Percentiles rank a stretch among this genome's conserved stretches.
Conservation (phyloP, 2,113 vertebrate species). For the Zapus hudsonius region DNA sequence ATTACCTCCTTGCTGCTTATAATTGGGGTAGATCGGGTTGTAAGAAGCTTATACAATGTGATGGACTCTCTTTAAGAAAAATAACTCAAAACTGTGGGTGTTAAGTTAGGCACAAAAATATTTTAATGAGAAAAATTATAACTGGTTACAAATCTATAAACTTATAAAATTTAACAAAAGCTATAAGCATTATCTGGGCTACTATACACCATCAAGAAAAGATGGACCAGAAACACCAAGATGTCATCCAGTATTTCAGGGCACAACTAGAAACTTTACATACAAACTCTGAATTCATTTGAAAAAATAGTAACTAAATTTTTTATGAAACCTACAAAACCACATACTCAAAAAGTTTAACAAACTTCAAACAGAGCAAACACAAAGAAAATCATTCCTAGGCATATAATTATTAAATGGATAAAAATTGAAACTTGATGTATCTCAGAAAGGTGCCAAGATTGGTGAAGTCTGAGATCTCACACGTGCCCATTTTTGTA, state of each 20-base stretch:
- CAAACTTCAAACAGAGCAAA: constrained; percentile 7
- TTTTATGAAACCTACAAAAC: background rate
- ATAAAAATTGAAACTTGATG: constrained; percentile 29
- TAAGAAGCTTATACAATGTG: background rate
- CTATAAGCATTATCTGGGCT: background rate
- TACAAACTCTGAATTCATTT: background rate
- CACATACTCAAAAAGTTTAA: background rate
- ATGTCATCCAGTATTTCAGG: background rate
- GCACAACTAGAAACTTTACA: background rate
- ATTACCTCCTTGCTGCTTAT: background rate
- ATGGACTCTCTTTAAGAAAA: background rate
- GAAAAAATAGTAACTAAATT: background rate
- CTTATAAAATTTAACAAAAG: background rate
- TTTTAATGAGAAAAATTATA: background rate
- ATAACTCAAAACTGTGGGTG: background rate
- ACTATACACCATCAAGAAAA: background rate
- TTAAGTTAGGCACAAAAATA: background rate
- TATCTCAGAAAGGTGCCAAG: background rate
- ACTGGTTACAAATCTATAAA: background rate
- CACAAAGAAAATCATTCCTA: background rate
- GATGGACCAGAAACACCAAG: background rate
- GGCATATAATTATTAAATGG: background rate
- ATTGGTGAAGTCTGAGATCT: background rate
- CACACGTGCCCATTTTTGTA: too few species aligned
- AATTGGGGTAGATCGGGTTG: background rate